Conservation (phyloP, 2,888 invertebrate genomes). For the Hypomecis punctinalis region DNA sequence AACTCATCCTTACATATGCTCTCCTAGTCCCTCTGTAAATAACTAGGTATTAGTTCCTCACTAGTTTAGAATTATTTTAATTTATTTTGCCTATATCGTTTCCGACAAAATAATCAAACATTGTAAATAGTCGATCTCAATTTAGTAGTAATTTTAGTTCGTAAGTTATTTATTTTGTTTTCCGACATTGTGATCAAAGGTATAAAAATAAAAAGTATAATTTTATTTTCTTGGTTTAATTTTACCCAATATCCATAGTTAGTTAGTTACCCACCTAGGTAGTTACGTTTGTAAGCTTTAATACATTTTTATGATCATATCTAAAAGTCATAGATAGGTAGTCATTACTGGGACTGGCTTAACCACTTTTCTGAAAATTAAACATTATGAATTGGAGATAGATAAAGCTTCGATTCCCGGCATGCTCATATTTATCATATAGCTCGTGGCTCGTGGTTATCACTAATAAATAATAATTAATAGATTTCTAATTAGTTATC, state of each 20-base stretch:
- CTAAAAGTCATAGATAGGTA: no score
- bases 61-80: background rate
- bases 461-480: no score
- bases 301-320: no score
- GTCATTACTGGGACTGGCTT: no score
- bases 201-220: slow-evolving; percentile 3
- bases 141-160: background rate
- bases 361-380: no score
- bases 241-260: background rate
- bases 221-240: slow-evolving; percentile 15
- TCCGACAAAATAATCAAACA: slow-evolving; percentile 22
- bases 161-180: background rate
- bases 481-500: no score
- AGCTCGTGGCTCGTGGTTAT: no score
- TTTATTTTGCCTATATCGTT: slow-evolving; percentile 2
- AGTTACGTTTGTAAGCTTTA: background rate
- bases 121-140: slow-evolving; percentile 7
- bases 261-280: background rate
- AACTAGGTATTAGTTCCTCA: slow-evolving; percentile 3
- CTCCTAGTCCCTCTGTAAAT: slow-evolving; percentile 8
- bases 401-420: no score
- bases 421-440: no score
- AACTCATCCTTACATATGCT: slow-evolving; percentile 14
- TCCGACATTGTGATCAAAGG: slow-evolving; percentile 24
- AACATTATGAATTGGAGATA: no score